Percentiles rank a stretch among this genome's conserved stretches.
These are phyloP conservation scores for Dreissena rostriformis DNA, from an alignment of 1,140 invertebrate species.

Conservation along the genomic window DNA sequence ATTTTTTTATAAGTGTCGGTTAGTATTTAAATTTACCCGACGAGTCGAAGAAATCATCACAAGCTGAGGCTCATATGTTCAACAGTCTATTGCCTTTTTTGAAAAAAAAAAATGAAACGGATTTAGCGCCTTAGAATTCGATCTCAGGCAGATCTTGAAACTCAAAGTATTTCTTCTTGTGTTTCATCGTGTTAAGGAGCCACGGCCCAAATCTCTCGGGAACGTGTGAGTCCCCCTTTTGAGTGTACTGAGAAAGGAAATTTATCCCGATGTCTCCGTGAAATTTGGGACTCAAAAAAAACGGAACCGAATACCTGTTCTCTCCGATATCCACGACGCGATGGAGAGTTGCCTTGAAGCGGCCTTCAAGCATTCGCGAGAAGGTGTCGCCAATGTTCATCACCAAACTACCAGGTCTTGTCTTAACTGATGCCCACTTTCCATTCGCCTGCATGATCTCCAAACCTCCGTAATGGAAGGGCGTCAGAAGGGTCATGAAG, in stretches of 20 bases:
- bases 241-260: slow-evolving; percentile 16
- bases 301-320: slow-evolving; percentile 60
- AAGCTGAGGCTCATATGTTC: too few relatives aligned
- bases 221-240: too few relatives aligned
- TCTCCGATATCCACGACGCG: slow-evolving; percentile 56
- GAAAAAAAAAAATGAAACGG: too few relatives aligned
- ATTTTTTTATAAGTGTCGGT: too few relatives aligned
- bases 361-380: slow-evolving; percentile 53
- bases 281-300: slow-evolving; percentile 65
- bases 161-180: too few relatives aligned
- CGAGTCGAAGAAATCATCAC: too few relatives aligned
- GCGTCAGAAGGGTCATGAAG: slow-evolving; percentile 59
- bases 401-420: slow-evolving; percentile 55
- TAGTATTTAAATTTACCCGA: too few relatives aligned
- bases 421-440: slow-evolving; percentile 55
- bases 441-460: slow-evolving; percentile 38
- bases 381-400: slow-evolving; percentile 67
- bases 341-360: slow-evolving; percentile 63
- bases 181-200: too few relatives aligned
- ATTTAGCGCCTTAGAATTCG: too few relatives aligned
- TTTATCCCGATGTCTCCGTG: slow-evolving; percentile 57
- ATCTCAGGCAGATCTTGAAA: too few relatives aligned
- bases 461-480: slow-evolving; percentile 60
- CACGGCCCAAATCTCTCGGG: too few relatives aligned
- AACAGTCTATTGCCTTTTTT: too few relatives aligned